phyloP scores from a whole-genome alignment of 2,113 vertebrate genomes.

The Apodemus speciosus region DNA sequence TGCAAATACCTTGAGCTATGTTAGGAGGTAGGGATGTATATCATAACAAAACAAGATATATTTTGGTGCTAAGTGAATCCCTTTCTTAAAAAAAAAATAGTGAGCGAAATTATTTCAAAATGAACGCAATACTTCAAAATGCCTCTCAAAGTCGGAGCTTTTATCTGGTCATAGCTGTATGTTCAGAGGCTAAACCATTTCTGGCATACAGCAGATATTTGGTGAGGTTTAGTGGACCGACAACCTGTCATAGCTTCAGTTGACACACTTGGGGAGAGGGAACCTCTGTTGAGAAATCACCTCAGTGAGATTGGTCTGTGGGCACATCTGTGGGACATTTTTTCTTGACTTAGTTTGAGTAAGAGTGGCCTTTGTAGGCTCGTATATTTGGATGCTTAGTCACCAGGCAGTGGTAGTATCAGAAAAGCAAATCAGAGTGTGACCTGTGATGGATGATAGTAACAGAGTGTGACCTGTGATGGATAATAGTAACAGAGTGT shows the following conservation, averaged over 20 bases:
- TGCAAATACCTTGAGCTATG: neutral
- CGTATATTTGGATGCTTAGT: neutral
- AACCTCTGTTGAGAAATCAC: neutral
- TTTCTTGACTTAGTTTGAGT: neutral
- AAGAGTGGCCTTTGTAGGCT: neutral
- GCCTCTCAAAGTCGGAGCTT: neutral
- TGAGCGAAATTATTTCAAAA: neutral
- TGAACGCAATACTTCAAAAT: neutral
- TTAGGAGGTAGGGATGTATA: neutral
- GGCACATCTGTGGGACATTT: neutral
- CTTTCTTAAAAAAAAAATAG: neutral
- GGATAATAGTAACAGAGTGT: too few species aligned
- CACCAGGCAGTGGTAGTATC: neutral
- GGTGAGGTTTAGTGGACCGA: neutral
- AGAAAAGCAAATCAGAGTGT: neutral
- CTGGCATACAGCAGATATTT: too few species aligned
- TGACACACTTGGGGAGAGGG: neutral
- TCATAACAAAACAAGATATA: neutral
- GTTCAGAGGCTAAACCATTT: neutral
- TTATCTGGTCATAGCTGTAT: neutral
- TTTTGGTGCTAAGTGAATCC: neutral
- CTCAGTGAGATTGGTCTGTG: neutral
- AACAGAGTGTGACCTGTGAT: too few species aligned
- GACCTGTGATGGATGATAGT: too few species aligned
- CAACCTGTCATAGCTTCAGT: neutral